These are phyloP conservation scores for Sander vitreus DNA, from an alignment of 2,113 vertebrate genomes.

Conservation along the genomic window DNA sequence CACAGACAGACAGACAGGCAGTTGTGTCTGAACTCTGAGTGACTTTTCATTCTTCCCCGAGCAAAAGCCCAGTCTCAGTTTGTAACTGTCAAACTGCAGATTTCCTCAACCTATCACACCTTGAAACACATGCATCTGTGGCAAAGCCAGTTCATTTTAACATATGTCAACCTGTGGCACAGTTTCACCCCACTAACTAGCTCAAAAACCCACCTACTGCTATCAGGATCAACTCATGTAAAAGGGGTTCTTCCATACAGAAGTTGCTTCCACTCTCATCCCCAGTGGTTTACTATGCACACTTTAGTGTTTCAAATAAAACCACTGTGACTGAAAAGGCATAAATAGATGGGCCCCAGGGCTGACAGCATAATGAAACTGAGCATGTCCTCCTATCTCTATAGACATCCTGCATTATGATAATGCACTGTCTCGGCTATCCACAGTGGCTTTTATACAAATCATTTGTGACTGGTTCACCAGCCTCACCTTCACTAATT, in stretches of 20 bases:
- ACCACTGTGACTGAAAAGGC: background rate
- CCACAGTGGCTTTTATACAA: slow-evolving; percentile 26
- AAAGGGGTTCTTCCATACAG: background rate
- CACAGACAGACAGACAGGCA: slow-evolving; percentile 26
- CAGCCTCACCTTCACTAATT: slow-evolving; percentile 13
- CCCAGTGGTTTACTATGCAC: background rate
- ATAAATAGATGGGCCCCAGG: slow-evolving; percentile 8
- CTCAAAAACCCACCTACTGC: slow-evolving; percentile 11
- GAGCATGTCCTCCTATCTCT: slow-evolving; percentile 26
- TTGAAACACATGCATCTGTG: slow-evolving; percentile 46
- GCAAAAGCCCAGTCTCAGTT: slow-evolving; percentile 46
- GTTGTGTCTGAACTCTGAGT: slow-evolving; percentile 63
- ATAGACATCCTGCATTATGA: slow-evolving; percentile 35
- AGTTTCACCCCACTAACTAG: background rate
- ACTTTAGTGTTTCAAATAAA: background rate
- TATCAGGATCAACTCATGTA: background rate
- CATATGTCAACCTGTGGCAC: background rate
- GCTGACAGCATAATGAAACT: background rate
- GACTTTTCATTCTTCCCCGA: slow-evolving; percentile 57
- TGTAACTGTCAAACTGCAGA: slow-evolving; percentile 58
- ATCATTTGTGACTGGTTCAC: slow-evolving; percentile 38
- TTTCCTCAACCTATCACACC: slow-evolving; percentile 11
- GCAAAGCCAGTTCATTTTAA: slow-evolving; percentile 36
- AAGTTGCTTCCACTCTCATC: background rate
- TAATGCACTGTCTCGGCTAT: slow-evolving; percentile 35